Base-by-base conservation (phyloP, 2,113 vertebrate species). In the Triplophysa tibetana region DNA sequence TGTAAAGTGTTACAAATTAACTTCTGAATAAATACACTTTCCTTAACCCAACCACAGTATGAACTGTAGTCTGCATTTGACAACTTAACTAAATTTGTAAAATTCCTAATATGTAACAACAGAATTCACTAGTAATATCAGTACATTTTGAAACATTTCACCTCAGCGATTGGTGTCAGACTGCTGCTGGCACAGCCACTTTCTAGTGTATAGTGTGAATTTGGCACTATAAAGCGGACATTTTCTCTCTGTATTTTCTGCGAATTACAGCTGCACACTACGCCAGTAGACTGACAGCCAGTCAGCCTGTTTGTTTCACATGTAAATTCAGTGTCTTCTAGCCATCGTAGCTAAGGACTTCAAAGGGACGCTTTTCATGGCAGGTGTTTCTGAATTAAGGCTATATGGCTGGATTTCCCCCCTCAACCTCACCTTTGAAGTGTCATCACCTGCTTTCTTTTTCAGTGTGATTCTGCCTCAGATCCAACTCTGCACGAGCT, bases 351-450 rank as follows among this genome's bases (percentile, higher is more conserved):
- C 82, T 78, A 85, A 81, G 85, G 52, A 81, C 90, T 90, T 91
- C 89, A 92, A 90, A 92, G 90, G 80, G 84, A 78, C 48, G 72
- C 83, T 85, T 85, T 91, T 91, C 89, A 91, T 92, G 76, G 72
- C 91, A 92, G 91, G 90, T 92, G 90, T 89, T 85, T 88, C 86
- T 89, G 89, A 90, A 93, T 93, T 92, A 91, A 91, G 89, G 90
- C 88, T 86, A 90, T 86, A 90, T 89, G 88, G 89, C 88, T 78
- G 87, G 88, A 89, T 23, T 9, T 56, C 2, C 7, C n/a, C 45
- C 85, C 87, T 86, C 85, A 83, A 77, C 70, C 82, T 86, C 82
- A 84, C 89, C 88, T 93, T 92, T 93, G 92, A 92, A 92, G 87
- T 89, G 65, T 84, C 79, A 76, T 81, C 77, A 79, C 82, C 88